Evolutionary conservation across 2,113 vertebrate species (phyloP).

Genomic region (Lucifuga dentata): DNA sequence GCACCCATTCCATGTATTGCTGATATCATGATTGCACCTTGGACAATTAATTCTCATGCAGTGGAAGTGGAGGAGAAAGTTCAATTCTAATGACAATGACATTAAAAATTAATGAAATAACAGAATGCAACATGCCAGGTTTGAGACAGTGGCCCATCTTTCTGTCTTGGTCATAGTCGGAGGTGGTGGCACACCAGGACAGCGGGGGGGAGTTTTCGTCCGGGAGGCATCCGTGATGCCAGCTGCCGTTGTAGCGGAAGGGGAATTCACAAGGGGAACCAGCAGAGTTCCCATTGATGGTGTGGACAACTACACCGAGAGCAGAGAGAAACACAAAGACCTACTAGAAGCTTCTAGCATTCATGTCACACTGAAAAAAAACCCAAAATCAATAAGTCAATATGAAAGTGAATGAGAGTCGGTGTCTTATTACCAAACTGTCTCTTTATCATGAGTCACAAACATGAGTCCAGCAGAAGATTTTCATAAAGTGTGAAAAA

Average conservation of each 20-base stretch:
- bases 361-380: neutral
- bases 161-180: constrained; percentile 80
- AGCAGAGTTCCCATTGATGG: constrained; percentile 87
- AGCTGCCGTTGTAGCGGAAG: constrained; percentile 86
- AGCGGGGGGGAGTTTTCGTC: constrained; percentile 35
- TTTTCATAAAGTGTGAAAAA: neutral
- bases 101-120: neutral
- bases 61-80: too few species aligned
- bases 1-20: neutral
- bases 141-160: constrained; percentile 90
- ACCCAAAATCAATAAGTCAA: too few species aligned
- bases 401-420: neutral
- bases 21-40: neutral
- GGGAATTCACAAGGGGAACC: constrained; percentile 93
- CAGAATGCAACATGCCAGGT: constrained; percentile 78
- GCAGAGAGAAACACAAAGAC: constrained; percentile 7
- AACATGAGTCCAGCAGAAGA: neutral
- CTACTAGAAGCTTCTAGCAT: neutral
- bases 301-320: constrained; percentile 86
- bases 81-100: too few species aligned
- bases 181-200: constrained; percentile 90
- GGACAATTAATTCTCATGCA: too few species aligned
- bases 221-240: constrained; percentile 89
- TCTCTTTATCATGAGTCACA: neutral
- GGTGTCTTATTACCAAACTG: neutral